Evolutionary conservation across 2,113 vertebrate species (phyloP).

Genomic region (Polyodon spathula): DNA sequence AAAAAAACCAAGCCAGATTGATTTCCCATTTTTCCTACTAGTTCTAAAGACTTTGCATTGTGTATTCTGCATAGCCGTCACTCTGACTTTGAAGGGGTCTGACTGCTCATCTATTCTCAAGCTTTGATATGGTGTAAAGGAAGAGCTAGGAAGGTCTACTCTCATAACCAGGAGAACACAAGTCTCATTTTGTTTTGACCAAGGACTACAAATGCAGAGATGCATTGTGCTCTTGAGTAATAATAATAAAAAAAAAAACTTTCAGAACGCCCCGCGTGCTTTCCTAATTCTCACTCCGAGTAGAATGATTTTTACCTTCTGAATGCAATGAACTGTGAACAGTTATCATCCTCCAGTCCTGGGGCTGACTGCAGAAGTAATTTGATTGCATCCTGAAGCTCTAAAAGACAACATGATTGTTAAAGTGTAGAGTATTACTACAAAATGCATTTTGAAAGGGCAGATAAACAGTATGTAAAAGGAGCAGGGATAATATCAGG

Average conservation of each 20-base stretch:
- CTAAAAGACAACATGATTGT: constrained; percentile 16
- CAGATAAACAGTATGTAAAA: background rate
- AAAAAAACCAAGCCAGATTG: too few relatives aligned
- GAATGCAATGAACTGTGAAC: constrained; percentile 77
- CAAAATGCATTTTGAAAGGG: background rate
- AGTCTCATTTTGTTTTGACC: background rate
- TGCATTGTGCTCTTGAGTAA: background rate
- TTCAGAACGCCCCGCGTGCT: too few relatives aligned
- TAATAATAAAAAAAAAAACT: too few relatives aligned
- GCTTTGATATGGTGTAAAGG: background rate
- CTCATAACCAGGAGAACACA: background rate
- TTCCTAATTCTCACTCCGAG: too few relatives aligned
- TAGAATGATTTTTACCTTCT: constrained; percentile 51
- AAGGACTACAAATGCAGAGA: background rate
- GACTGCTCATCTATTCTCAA: background rate
- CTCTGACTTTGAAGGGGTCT: too few relatives aligned
- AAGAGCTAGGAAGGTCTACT: background rate
- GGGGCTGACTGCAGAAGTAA: constrained; percentile 32
- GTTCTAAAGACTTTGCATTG: too few relatives aligned
- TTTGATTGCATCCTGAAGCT: constrained; percentile 19
- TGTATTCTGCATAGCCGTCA: too few relatives aligned
- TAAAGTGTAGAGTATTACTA: too few relatives aligned
- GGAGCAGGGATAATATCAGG: background rate
- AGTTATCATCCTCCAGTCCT: constrained; percentile 48
- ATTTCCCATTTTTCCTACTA: too few relatives aligned